Percentiles rank a stretch among this genome's conserved stretches.
phyloP scores from a whole-genome alignment of 2,113 vertebrate genomes.

The Chinchilla lanigera region DNA sequence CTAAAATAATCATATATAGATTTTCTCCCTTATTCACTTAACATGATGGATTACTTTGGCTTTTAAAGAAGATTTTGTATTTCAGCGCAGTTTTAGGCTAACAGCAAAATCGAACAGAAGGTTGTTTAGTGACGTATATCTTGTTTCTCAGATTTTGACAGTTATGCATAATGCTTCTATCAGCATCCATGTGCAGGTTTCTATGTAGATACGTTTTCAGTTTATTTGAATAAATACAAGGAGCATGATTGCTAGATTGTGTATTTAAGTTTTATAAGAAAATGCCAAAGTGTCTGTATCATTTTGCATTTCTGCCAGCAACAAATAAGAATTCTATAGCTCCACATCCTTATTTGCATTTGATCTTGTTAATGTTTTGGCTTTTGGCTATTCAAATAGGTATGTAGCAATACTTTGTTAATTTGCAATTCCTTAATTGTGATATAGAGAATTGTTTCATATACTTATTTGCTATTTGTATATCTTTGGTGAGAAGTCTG shows the following conservation, averaged over 20 bases:
- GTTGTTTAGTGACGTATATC: neutral
- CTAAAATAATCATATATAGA: neutral
- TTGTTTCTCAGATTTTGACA: neutral
- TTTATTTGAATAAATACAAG: neutral
- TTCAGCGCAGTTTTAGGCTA: neutral
- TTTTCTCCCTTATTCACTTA: conserved; percentile 13
- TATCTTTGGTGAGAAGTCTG: neutral
- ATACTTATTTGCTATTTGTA: neutral
- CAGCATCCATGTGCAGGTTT: neutral
- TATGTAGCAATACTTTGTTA: neutral
- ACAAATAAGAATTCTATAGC: neutral
- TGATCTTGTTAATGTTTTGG: neutral
- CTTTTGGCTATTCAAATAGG: neutral
- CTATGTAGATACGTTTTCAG: neutral
- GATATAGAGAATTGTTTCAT: neutral
- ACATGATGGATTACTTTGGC: neutral
- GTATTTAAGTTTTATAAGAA: conserved; percentile 3
- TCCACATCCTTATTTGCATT: neutral
- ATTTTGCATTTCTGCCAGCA: neutral
- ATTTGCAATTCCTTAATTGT: neutral
- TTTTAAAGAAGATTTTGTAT: neutral
- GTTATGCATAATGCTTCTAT: neutral
- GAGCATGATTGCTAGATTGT: neutral
- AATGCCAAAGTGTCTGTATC: neutral
- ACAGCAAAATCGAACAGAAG: neutral